A percentile compares a stretch with the other conserved stretches of the same genome.
Conservation (phyloP, 64 coral and sea anemone species). For the Orbicella faveolata region DNA sequence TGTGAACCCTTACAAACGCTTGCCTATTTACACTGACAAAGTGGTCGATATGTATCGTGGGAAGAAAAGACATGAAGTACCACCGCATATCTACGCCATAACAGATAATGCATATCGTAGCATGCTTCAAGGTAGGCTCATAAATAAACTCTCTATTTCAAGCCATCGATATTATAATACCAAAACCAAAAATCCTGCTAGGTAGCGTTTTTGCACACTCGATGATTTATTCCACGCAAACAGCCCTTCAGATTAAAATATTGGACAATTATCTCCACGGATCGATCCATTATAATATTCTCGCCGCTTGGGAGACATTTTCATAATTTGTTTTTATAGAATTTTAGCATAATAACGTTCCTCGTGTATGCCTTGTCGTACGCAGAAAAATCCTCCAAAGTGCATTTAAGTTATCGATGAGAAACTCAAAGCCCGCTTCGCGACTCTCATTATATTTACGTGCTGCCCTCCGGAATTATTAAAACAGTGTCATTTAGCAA, state of each 20-base stretch:
- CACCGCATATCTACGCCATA: conserved; percentile 99
- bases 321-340: neutral
- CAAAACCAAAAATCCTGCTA: neutral
- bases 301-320: neutral
- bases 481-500: conserved; percentile 19
- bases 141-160: conserved; percentile 2
- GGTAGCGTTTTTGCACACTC: neutral
- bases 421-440: neutral
- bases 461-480: neutral
- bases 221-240: conserved; percentile 31
- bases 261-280: conserved; percentile 5
- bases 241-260: conserved; percentile 25
- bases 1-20: conserved; percentile 97
- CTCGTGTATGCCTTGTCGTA: neutral
- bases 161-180: neutral
- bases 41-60: conserved; percentile 97
- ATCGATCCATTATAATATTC: conserved; percentile 12
- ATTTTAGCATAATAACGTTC: neutral
- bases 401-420: neutral
- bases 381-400: neutral
- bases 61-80: conserved; percentile 97
- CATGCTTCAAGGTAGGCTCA: conserved; percentile 95
- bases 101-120: conserved; percentile 97
- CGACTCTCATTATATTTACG: neutral
- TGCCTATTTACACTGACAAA: conserved; percentile 98